Evolutionary conservation across 2,888 invertebrate genomes (phyloP).

Genomic region (Minunthozetes semirufus): DNA sequence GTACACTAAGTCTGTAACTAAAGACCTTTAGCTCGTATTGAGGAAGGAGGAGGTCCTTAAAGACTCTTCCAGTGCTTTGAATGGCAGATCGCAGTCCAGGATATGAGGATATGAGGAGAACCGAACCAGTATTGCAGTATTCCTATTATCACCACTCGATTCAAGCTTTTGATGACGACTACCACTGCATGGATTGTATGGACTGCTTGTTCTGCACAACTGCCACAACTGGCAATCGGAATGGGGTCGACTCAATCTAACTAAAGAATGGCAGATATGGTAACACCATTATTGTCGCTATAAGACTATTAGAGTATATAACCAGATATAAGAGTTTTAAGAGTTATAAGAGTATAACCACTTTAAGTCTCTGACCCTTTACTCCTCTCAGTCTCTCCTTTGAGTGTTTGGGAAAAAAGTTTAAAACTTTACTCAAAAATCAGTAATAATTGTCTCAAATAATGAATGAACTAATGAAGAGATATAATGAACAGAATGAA

Average conservation of each 20-base stretch:
- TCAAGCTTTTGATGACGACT: constrained; percentile 9
- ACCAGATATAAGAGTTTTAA: too few relatives aligned
- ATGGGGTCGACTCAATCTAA: not conserved
- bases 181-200: not conserved
- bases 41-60: constrained; percentile 27
- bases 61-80: not conserved
- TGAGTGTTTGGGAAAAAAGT: not conserved
- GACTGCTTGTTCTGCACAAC: too few relatives aligned
- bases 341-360: too few relatives aligned
- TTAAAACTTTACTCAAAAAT: not conserved
- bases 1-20: not conserved
- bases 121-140: not conserved
- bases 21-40: constrained; percentile 18
- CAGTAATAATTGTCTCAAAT: too few relatives aligned
- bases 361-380: not conserved
- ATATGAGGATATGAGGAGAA: not conserved
- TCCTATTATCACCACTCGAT: constrained; percentile 5
- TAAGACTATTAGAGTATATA: too few relatives aligned
- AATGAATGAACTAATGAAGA: too few relatives aligned
- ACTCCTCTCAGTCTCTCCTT: not conserved
- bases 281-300: not conserved
- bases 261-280: constrained; percentile 2
- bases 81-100: not conserved
- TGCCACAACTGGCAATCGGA: not conserved
- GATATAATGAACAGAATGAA: too few relatives aligned